Evolutionary conservation across 2,113 vertebrate genomes (phyloP), one percentile per base, ranked within the genome.

Genomic region (Gnathonemus echidnorhynchus): DNA sequence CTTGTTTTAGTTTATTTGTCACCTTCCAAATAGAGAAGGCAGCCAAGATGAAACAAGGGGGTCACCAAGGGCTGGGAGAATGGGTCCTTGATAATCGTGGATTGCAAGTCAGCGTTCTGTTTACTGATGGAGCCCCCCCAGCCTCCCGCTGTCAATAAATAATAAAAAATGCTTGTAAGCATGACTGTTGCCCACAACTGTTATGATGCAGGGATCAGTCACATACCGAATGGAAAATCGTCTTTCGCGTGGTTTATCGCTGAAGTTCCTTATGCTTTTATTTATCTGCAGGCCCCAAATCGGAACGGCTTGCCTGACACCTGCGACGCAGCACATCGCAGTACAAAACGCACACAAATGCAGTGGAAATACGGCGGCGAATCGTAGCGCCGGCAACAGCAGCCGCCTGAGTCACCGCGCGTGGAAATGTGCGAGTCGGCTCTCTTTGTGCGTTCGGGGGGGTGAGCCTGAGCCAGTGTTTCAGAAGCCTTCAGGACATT

Each of bases 401-500:
- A n/a, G 80, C 35, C 7, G 17, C 21, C 27, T 45, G 39, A 46
- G 42, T 21, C 80, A 9, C 6, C 17, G 5, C 6, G 6, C 5
- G 39, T 84, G 80, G 58, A 45, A 45, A 24, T 84, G 80, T 6
- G 42, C 42, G 42, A 27, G 21, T 2, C 49, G 5, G 27, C 5
- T 8, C 27, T 35, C n/a, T 52, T 39, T 89, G 35, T 87, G 86
- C 27, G 21, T 48, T 74, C n/a, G 56, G 39, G 58, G 46, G 11
- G 19, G 87, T 6, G 70, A 80, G 66, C 88, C 88, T 3, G 49
- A 9, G n/a, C 31, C 35, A 88, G 88, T 77, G 56, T 89, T 85
- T 90, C 88, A 89, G 50, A 91, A 49, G 50, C 66, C 90, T 89
- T 89, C 85, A 91, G 88, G 83, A 89, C 90, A 90, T 89, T 89